Base-by-base conservation (phyloP, 1,140 invertebrate genomes). In the Drosophila hydei region DNA sequence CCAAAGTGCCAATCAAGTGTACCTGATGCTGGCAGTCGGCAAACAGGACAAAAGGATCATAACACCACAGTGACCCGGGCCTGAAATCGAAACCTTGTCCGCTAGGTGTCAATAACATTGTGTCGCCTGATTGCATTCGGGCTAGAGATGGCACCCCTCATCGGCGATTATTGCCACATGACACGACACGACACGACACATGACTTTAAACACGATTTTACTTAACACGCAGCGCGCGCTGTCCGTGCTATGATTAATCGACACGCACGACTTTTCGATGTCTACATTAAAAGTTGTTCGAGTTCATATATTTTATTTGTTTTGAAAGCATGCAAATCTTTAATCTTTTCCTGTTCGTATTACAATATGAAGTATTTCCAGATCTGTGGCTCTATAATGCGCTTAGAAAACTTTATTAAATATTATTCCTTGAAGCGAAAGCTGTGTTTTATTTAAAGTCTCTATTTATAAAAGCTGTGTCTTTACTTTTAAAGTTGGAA, bases 81-180 rank as follows among this genome's bases (percentile, higher is more conserved):
- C 69, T 81, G 78, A 81, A 83, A 81, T 83, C 65, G 79, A 81
- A 83, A 83, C 79, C 70, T 75, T 78, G 64, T 74, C 56, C 60
- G 55, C 65, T 47, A 64, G 83, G 81, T 87, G 81, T 87, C 83
- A 87, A 87, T 87, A 87, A 87, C 81, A 87, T 81, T 81, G 81
- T 81, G 38, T 55, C 54, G 25, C 33, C 45, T 62, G 63, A 51
- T 58, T 72, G 50, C 75, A 69, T 42, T 18, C 21, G 2, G 11
- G 25, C 25, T 51, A 50, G 55, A 23, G 55, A 60, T 48, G 23
- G 12, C 16, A 18, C 18, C 51, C 21, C 16, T 42, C 50, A 16
- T 21, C 9, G 11, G 5, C 27, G 16, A 43, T 33, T 21, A 30
- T 14, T 45, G 58, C 48, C 56, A 27, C 25, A 43, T 36, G 64